These are phyloP conservation scores for Rutpela maculata DNA, from an alignment of 2,888 invertebrate genomes.

Conservation along the genomic window DNA sequence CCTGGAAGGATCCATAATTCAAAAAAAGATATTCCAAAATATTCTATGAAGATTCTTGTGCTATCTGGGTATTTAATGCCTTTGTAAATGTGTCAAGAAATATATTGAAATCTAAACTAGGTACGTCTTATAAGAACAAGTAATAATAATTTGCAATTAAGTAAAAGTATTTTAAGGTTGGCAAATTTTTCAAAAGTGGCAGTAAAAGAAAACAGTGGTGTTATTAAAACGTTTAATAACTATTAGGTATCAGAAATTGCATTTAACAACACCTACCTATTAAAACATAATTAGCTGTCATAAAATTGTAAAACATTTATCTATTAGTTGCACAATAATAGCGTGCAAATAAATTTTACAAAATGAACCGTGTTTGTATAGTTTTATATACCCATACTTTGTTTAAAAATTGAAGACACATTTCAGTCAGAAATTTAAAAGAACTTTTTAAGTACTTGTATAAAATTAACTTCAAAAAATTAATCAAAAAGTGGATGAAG, in stretches of 20 bases:
- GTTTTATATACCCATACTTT: background rate
- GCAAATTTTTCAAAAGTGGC: too few species aligned
- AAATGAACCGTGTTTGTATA: background rate
- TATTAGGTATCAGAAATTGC: background rate
- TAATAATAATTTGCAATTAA: too few species aligned
- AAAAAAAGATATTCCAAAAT: too few species aligned
- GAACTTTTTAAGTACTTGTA: background rate
- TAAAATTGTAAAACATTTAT: background rate
- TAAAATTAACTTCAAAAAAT: background rate
- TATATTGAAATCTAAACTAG: too few species aligned
- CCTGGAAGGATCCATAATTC: too few species aligned
- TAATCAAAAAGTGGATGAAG: background rate
- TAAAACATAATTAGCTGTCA: background rate
- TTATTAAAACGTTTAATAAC: background rate
- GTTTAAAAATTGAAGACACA: background rate
- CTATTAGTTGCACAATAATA: background rate
- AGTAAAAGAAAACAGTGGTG: background rate
- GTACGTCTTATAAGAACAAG: too few species aligned
- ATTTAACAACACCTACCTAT: background rate
- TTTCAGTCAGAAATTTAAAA: background rate
- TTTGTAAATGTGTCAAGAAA: constrained; percentile 7
- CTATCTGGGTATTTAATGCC: too few species aligned
- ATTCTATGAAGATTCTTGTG: too few species aligned
- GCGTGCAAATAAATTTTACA: background rate
- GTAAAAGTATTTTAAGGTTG: too few species aligned